phyloP scores from a whole-genome alignment of 1,140 invertebrate genomes.

The Parapsyche elsis region DNA sequence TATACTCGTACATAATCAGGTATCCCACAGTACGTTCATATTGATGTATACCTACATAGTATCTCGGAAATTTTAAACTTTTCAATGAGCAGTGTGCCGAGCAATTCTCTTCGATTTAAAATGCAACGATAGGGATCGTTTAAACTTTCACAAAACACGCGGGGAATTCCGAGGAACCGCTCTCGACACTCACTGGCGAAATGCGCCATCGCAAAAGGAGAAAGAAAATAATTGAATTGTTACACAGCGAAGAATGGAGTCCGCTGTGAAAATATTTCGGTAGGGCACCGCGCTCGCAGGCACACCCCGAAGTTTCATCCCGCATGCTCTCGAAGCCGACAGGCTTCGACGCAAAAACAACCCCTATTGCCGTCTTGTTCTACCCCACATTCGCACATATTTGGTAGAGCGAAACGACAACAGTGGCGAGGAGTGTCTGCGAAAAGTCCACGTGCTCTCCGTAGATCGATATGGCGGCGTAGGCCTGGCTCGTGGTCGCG shows the following conservation, averaged over 20 bases:
- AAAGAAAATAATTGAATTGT: neutral
- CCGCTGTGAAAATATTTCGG: slow-evolving; percentile 49
- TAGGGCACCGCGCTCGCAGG: slow-evolving; percentile 46
- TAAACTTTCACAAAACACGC: neutral
- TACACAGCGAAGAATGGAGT: slow-evolving; percentile 20
- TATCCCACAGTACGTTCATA: too few species aligned
- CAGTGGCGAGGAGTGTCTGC: neutral
- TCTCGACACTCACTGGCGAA: neutral
- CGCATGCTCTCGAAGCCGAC: slow-evolving; percentile 37
- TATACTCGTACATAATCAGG: too few species aligned
- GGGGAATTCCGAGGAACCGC: neutral
- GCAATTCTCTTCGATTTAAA: too few species aligned
- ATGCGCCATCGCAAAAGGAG: neutral
- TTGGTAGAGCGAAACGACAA: slow-evolving; percentile 26
- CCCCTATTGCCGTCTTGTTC: slow-evolving; percentile 7
- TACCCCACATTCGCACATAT: too few species aligned
- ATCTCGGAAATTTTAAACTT: too few species aligned
- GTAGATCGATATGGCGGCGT: slow-evolving; percentile 53
- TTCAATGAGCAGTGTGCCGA: too few species aligned
- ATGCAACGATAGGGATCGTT: too few species aligned
- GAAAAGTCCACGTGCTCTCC: slow-evolving; percentile 31
- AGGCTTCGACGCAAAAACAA: neutral
- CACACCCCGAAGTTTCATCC: slow-evolving; percentile 52
- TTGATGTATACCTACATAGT: too few species aligned
- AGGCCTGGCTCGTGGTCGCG: slow-evolving; percentile 41